Base-by-base conservation (phyloP, 2,888 invertebrate species). In the Meandrusa payeni region DNA sequence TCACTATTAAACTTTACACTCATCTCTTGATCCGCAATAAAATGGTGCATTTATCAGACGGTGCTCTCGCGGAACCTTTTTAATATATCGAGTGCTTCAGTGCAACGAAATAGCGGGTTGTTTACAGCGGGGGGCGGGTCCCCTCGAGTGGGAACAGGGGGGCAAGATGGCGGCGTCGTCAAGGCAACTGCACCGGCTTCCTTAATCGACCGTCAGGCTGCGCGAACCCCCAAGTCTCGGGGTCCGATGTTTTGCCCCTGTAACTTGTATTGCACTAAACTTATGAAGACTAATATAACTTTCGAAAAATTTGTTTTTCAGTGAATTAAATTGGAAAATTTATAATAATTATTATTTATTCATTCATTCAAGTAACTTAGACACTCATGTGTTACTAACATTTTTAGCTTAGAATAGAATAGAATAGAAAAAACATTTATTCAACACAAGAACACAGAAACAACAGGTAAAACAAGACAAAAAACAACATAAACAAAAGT, bases 151-250 rank as follows among this genome's bases (percentile, higher is more conserved):
- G 45, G 55, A 51, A 58, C 61, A 56, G 61, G 71, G 72, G 64
- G 71, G 64, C 81, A 87, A 86, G 85, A 86, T 86, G 86, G 86
- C 86, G 81, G 61, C 82, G 86, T 86, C 69, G 71, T 66, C 79
- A 76, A 72, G 83, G 82, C 80, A 85, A 87, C 86, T 87, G 86
- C 86, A 86, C 74, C 85, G 75, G 78, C 85, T 86, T 87, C 86
- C 85, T 86, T 87, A 83, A 86, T 87, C 86, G 86, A 87, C 86
- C 86, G 85, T 74, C 23, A 42, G 41, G 23, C 41, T 34, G 34
- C 76, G 75, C 75, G 75, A 68, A 41, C 73, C 78, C 71, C 71
- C 62, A 61, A 57, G 66, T 63, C 67, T 68, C 63, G 64, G 64
- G n/a, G 61, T 63, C 60, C 60, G 61, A 57, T 61, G 66, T 69